Percentiles rank a stretch among this genome's conserved stretches.
Conservation (phyloP, 2,797 vertebrate genomes). For the Acrocephalus scirpaceus region DNA sequence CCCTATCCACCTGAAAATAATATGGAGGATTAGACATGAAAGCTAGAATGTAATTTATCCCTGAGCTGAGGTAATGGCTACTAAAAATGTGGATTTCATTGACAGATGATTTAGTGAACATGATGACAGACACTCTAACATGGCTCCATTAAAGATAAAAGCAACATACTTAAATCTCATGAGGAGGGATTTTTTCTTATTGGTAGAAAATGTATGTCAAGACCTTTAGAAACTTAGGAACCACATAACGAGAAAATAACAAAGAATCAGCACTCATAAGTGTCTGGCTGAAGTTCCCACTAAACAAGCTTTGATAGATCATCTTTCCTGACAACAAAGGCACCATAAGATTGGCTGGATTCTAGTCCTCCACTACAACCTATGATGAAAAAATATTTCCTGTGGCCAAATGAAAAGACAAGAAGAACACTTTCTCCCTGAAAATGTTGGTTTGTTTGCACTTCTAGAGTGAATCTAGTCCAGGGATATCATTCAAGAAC, state of each 20-base stretch:
- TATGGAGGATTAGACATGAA: slow-evolving; percentile 59
- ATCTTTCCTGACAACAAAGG: slow-evolving; percentile 35
- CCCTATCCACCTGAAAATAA: slow-evolving; percentile 50
- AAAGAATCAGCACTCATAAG: slow-evolving; percentile 9
- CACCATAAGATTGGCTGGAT: neutral
- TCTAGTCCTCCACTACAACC: neutral
- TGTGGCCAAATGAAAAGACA: neutral
- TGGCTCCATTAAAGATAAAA: slow-evolving; percentile 53
- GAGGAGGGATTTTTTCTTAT: slow-evolving; percentile 37
- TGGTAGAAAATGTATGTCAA: slow-evolving; percentile 52
- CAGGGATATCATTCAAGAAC: neutral
- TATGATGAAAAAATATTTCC: slow-evolving; percentile 15
- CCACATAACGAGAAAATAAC: slow-evolving; percentile 46
- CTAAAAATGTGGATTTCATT: slow-evolving; percentile 55
- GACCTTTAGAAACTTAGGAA: slow-evolving; percentile 58
- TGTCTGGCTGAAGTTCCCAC: slow-evolving; percentile 30
- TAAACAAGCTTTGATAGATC: slow-evolving; percentile 14
- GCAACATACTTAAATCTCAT: slow-evolving; percentile 36
- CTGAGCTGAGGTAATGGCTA: slow-evolving; percentile 56
- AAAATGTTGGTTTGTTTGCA: neutral
- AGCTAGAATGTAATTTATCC: slow-evolving; percentile 38
- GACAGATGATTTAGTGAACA: slow-evolving; percentile 51
- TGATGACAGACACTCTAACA: slow-evolving; percentile 26
- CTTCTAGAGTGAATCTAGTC: neutral
- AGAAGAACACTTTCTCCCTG: neutral